Conservation (phyloP, 2,888 invertebrate species). For the Microdon myrmicae region DNA sequence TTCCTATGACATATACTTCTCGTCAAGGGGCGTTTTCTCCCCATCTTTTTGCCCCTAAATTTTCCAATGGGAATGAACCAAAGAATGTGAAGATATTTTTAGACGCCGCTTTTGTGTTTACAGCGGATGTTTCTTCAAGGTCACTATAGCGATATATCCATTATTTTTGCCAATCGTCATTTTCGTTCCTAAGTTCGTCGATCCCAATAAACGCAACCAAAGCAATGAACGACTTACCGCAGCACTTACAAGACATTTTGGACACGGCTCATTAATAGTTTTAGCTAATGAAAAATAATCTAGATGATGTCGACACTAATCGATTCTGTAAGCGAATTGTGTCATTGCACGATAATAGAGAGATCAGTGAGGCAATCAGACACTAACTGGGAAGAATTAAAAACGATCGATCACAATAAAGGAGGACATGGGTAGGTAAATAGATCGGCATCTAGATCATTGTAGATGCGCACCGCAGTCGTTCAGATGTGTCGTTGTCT, state of each 20-base stretch:
- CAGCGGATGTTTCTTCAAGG: slow-evolving; percentile 13
- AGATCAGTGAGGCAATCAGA: slow-evolving; percentile 5
- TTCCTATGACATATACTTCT: too few relatives aligned
- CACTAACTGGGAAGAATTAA: slow-evolving; percentile 11
- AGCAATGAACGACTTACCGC: background rate
- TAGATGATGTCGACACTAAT: slow-evolving; percentile 5
- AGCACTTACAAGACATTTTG: slow-evolving; percentile 32
- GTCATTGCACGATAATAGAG: slow-evolving; percentile 14
- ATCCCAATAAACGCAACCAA: slow-evolving; percentile 6
- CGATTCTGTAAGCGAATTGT: slow-evolving; percentile 19
- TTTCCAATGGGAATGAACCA: background rate
- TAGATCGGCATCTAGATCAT: too few relatives aligned
- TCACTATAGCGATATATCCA: slow-evolving; percentile 13
- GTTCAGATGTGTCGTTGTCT: too few relatives aligned
- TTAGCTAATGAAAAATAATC: slow-evolving; percentile 4
- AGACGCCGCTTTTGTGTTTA: slow-evolving; percentile 1
- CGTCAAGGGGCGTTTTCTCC: too few relatives aligned
- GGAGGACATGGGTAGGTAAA: too few relatives aligned
- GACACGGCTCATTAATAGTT: slow-evolving; percentile 15
- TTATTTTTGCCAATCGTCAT: slow-evolving; percentile 7
- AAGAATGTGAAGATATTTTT: slow-evolving; percentile 1
- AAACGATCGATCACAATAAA: background rate
- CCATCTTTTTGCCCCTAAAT: too few relatives aligned
- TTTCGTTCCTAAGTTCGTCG: slow-evolving; percentile 27
- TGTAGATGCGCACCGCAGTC: too few relatives aligned